phyloP scores from a whole-genome alignment of 2,113 vertebrate species.

The Cnemophilus loriae region DNA sequence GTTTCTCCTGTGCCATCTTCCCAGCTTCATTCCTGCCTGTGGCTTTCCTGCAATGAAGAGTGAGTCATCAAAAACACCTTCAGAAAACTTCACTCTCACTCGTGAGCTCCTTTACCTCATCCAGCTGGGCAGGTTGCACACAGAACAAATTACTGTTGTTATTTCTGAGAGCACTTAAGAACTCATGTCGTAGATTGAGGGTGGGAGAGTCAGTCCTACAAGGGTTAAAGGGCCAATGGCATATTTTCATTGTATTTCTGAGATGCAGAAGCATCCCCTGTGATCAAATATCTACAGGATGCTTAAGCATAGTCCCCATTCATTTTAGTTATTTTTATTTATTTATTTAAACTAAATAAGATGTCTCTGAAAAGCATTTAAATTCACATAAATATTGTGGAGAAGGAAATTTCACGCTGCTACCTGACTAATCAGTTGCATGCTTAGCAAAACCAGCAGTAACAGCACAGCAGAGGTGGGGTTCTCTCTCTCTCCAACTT shows the following conservation, averaged over 20 bases:
- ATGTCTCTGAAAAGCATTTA: neutral
- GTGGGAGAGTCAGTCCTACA: neutral
- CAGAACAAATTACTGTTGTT: neutral
- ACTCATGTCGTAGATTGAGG: neutral
- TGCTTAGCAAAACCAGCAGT: neutral
- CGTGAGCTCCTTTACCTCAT: neutral
- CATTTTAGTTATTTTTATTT: neutral
- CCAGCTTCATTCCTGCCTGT: neutral
- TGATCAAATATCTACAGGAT: neutral
- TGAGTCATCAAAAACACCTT: conserved; percentile 25
- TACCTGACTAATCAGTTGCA: neutral
- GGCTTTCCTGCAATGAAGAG: neutral
- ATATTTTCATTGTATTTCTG: neutral
- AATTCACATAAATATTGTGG: neutral
- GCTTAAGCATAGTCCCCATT: neutral
- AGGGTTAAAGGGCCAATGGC: neutral
- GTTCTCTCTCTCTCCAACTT: neutral
- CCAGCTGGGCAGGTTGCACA: neutral
- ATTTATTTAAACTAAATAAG: neutral
- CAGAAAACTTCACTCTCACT: neutral
- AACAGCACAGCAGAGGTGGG: neutral
- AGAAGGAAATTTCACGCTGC: neutral
- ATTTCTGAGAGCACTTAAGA: neutral
- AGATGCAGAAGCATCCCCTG: neutral
- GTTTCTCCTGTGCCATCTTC: neutral